Base-by-base conservation (phyloP, 1,140 invertebrate genomes). In the Samia ricini region DNA sequence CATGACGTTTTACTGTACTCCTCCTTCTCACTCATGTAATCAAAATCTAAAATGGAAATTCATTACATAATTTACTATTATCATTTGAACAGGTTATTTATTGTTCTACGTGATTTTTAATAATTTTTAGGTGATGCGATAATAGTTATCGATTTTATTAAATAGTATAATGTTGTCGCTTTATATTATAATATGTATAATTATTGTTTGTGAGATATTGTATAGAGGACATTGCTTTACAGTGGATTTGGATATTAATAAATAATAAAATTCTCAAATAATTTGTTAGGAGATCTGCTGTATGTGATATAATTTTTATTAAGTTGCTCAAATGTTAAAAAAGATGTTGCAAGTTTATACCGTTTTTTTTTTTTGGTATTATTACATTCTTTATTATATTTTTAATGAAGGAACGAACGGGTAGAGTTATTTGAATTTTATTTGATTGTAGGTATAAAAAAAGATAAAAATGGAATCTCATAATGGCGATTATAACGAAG, bases 141-240 rank as follows among this genome's bases (percentile, higher is more conserved):
- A 57, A 61, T 61, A 61, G 55, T 55, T 56, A 56, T 24, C 26
- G 54, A 61, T 61, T 52, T 51, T 55, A 57, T 58, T 66, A 70
- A 60, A 57, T 19, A 62, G 62, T 66, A 58, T 63, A 63, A 55
- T 56, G 36, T 69, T 64, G 19, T 57, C 33, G 72, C 72, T 71
- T 74, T 51, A 61, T 74, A 69, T 42, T 42, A 42, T n/a, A n/a
- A n/a, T 74, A 58, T 69, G 66, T 74, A 63, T 69, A 71, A 66
- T 64, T 64, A 57, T 55, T 29, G 18, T 55, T 62, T 42, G 60
- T 70, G 19, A 68, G 48, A 63, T 36, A 62, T 66, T 72, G 69
- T 75, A 69, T 56, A 19, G 8, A 36, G 63, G 58, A 69, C 61
- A 67, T 26, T 64, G 61, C 55, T 74, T 69, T 68, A 67, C 72